These are phyloP conservation scores for Theonella swinhoei DNA, from an alignment of 37 sponge, comb jelly and placozoan genomes.

Conservation along the genomic window DNA sequence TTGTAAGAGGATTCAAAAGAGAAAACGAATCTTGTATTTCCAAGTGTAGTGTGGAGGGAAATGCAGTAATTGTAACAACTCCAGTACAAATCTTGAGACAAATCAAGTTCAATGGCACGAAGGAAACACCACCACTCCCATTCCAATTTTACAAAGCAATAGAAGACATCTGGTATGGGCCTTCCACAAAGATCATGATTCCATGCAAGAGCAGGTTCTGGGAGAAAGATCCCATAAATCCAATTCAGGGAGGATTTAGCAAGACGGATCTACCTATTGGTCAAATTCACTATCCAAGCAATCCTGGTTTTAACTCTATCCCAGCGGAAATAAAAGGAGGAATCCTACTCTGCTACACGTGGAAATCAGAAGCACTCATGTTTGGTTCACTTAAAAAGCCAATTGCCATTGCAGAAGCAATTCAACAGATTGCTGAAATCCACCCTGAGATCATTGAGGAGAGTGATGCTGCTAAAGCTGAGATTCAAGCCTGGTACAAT, in stretches of 20 bases:
- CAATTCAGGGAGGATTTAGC: slow-evolving; percentile 40
- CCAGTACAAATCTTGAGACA: slow-evolving; percentile 44
- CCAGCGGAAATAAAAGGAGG: slow-evolving; percentile 4
- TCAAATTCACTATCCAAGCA: slow-evolving; percentile 46
- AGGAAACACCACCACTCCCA: slow-evolving; percentile 6
- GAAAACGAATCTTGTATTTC: neutral
- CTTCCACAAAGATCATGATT: slow-evolving; percentile 51
- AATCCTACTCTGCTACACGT: slow-evolving; percentile 48
- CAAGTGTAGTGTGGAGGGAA: neutral
- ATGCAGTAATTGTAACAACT: slow-evolving; percentile 29
- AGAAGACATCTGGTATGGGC: slow-evolving; percentile 13
- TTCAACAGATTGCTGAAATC: slow-evolving; percentile 20
- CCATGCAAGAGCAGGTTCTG: slow-evolving; percentile 45
- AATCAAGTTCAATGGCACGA: slow-evolving; percentile 10
- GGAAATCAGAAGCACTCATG: slow-evolving; percentile 50
- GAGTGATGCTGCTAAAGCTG: slow-evolving; percentile 20
- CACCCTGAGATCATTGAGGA: slow-evolving; percentile 40
- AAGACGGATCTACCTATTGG: slow-evolving; percentile 42
- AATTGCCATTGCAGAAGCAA: slow-evolving; percentile 35
- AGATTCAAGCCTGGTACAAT: slow-evolving; percentile 48
- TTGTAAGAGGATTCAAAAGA: no score
- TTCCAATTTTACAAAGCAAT: slow-evolving; percentile 18
- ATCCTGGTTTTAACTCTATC: no score
- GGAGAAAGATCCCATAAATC: slow-evolving; percentile 3
- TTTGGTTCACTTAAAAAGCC: slow-evolving; percentile 23